Evolutionary conservation across 2,113 vertebrate species (phyloP).

Genomic region (Cyanoramphus novaezelandiae): DNA sequence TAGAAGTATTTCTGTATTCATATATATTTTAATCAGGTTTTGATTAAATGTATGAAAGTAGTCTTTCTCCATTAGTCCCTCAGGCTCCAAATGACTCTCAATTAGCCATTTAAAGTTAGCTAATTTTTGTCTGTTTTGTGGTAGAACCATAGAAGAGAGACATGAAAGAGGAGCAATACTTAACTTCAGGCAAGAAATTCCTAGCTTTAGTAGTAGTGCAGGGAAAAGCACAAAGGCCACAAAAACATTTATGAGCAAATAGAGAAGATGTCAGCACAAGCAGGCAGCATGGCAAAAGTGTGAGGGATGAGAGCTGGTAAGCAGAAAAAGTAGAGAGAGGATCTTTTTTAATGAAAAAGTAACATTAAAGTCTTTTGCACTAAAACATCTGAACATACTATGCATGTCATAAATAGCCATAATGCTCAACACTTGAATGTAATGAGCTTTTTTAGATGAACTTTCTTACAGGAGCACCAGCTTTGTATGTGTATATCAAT

Average conservation of each 20-base stretch:
- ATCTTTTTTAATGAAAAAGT: not conserved
- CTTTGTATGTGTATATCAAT: not conserved
- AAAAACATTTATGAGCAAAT: not conserved
- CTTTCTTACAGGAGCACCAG: not conserved
- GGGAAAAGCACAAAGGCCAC: not conserved
- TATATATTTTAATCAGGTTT: slow-evolving; percentile 24
- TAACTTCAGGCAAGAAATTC: slow-evolving; percentile 41
- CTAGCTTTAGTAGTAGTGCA: not conserved
- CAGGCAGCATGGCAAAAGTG: not conserved
- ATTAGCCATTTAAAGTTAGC: slow-evolving; percentile 37
- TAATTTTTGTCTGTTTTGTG: slow-evolving; percentile 58
- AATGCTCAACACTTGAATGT: not conserved
- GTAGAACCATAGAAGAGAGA: slow-evolving; percentile 28
- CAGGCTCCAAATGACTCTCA: slow-evolving; percentile 15
- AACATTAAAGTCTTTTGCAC: not conserved
- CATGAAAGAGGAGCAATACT: slow-evolving; percentile 41
- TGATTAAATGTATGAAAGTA: slow-evolving; percentile 6
- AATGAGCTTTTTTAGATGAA: not conserved
- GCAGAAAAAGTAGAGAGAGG: not conserved
- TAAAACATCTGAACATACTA: not conserved
- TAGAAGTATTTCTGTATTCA: not conserved
- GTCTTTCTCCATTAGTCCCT: slow-evolving; percentile 5
- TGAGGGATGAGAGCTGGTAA: not conserved
- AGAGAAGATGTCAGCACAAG: not conserved
- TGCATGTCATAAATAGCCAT: not conserved